Percentiles rank a stretch among this genome's conserved stretches.
Conservation (phyloP, 1,140 invertebrate genomes). For the Brachionus asplanchnoidis region DNA sequence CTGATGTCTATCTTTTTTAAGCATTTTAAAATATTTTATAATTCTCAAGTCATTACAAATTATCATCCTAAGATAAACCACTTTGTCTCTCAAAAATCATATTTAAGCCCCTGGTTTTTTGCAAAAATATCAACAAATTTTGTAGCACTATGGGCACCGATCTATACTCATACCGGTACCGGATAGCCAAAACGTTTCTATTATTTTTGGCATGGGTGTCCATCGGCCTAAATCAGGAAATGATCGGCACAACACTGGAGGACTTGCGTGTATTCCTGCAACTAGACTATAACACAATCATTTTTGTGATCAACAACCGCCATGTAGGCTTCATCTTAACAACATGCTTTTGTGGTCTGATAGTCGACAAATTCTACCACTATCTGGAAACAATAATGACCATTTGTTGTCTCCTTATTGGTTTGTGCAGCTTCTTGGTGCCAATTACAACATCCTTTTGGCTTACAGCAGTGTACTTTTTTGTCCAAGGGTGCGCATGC, state of each 20-base stretch:
- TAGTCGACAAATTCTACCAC: not conserved
- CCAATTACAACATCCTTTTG: conserved; percentile 11
- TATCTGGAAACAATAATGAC: not conserved
- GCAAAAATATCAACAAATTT: not conserved
- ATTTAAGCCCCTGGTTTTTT: not conserved
- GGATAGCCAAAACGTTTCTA: not conserved
- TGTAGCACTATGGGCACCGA: not conserved
- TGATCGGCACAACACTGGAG: conserved; percentile 13
- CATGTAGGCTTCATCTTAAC: not conserved
- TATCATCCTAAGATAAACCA: not conserved
- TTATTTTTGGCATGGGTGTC: not conserved
- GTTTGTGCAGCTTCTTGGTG: not conserved
- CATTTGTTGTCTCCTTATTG: not conserved
- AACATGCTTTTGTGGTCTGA: not conserved
- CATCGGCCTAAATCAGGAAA: conserved; percentile 29
- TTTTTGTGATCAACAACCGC: not conserved
- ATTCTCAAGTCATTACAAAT: not conserved
- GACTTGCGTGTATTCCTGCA: not conserved
- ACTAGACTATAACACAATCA: not conserved
- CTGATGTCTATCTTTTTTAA: not conserved
- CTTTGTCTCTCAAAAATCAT: not conserved
- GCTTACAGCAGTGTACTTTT: not conserved
- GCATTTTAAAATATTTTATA: not conserved
- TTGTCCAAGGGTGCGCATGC: not conserved
- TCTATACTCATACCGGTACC: not conserved